Evolutionary conservation across 92 coral and sea anemone genomes (phyloP), one percentile per base, ranked within the genome.

Genomic region (Anthopleura xanthogrammica): DNA sequence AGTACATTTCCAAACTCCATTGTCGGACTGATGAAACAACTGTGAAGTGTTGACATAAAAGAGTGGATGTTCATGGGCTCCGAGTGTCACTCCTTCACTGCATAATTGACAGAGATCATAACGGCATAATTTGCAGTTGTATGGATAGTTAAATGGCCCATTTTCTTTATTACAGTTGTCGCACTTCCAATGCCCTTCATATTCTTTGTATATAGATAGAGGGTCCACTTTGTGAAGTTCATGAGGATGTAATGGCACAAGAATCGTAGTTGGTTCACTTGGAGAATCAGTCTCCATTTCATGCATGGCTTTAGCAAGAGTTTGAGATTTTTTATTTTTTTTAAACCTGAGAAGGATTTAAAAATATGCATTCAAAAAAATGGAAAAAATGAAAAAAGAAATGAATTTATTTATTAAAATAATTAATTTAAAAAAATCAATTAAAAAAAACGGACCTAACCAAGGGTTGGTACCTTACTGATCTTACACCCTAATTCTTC

Each of bases 101-200:
- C 97, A 93, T 3, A 62, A 22, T 24, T 83, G 52, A 57, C 97
- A 93, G 52, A 93, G 81, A 86, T 93, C 97, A 80, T 81, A 93
- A 7, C 87, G 75, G 75, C 97, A 93, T 41, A 5, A 23, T 36
- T 66, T 20, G 83, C 97, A 93, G 80, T 93, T 88, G 75, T 80
- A 93, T 12, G 97, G 97, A 66, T 16, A 80, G n/a, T 66, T 6
- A 0, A 42, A 12, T 17, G 42, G 74, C 4, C 79, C 80, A 74
- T 40, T 17, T 77, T 91, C 84, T 65, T 70, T 76, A 22, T 73
- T 43, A 46, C 97, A 93, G 85, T 91, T 80, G 83, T 93, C 97
- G 71, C 97, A 93, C 79, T 83, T 87, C 97, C 97, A 93, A 20
- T 87, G 52, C 1, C 97, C 97, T 20, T 19, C 78, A 83, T 60